These are phyloP conservation scores for Halcyon senegalensis DNA, from an alignment of 2,113 vertebrate species.

Conservation along the genomic window DNA sequence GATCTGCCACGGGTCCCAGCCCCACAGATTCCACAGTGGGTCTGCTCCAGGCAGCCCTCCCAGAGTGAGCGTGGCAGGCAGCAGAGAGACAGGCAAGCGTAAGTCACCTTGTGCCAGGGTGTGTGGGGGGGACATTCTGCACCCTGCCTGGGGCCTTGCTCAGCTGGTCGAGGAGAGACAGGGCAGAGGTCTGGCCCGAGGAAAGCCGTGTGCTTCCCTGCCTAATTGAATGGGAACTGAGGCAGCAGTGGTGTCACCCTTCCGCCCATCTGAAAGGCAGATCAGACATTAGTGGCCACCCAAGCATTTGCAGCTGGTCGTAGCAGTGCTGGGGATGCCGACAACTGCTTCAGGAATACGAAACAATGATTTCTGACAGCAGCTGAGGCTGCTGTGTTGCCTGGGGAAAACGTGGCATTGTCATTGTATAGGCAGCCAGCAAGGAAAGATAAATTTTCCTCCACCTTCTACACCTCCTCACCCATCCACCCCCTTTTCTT, in stretches of 20 bases:
- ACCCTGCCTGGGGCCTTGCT: neutral
- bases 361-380: constrained; percentile 32
- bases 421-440: neutral
- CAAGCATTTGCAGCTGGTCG: neutral
- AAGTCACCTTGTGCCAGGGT: neutral
- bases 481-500: neutral
- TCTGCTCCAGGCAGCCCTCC: neutral
- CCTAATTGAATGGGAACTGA: accelerated
- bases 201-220: neutral
- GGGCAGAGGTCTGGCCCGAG: neutral
- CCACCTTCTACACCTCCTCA: neutral
- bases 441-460: neutral
- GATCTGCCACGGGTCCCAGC: neutral
- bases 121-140: neutral
- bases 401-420: neutral
- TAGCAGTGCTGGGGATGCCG: neutral
- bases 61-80: accelerated
- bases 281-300: neutral
- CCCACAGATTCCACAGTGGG: neutral
- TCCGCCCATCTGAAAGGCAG: neutral
- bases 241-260: neutral
- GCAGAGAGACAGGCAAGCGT: neutral
- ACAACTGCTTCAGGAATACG: neutral
- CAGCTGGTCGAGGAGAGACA: neutral
- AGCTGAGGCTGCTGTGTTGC: neutral